Percentiles rank a stretch among this genome's conserved stretches.
These are phyloP conservation scores for Heteromormyrus szaboi DNA, from an alignment of 2,797 vertebrate species.

Conservation along the genomic window DNA sequence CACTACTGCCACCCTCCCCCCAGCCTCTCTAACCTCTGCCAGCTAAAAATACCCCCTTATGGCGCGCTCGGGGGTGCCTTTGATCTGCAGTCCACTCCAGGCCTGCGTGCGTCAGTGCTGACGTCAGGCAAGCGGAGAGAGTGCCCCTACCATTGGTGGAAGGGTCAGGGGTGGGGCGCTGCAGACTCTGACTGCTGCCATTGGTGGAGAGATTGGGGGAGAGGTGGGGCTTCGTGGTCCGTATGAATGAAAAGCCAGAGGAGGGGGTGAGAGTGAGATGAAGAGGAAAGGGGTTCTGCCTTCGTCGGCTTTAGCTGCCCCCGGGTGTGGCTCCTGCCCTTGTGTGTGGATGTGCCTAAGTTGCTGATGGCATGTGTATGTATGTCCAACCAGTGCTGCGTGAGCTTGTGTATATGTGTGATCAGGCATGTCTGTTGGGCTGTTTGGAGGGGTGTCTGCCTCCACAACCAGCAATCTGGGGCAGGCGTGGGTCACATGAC, in stretches of 20 bases:
- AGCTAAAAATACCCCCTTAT: constrained; percentile 55
- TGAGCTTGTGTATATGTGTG: neutral
- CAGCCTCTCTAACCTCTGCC: constrained; percentile 37
- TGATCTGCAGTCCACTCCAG: constrained; percentile 52
- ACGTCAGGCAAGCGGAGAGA: constrained; percentile 53
- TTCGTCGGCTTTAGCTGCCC: neutral
- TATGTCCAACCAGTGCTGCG: neutral
- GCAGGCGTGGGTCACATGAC: neutral
- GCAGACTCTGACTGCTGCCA: neutral
- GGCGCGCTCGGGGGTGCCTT: constrained; percentile 42
- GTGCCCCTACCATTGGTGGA: constrained; percentile 48
- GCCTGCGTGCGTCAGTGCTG: constrained; percentile 56
- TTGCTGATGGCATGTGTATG: neutral
- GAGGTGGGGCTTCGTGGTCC: constrained; percentile 8
- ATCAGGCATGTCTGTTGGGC: neutral
- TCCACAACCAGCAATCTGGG: neutral
- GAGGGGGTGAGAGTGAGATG: neutral
- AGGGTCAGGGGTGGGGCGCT: neutral
- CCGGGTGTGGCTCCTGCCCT: neutral
- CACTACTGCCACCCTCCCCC: neutral
- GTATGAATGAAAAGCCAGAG: constrained; percentile 39
- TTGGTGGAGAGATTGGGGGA: neutral
- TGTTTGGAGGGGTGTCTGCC: neutral
- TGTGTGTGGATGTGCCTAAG: neutral
- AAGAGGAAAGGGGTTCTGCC: neutral